Evolutionary conservation across 2,113 vertebrate species (phyloP).

Genomic region (Merops nubicus): DNA sequence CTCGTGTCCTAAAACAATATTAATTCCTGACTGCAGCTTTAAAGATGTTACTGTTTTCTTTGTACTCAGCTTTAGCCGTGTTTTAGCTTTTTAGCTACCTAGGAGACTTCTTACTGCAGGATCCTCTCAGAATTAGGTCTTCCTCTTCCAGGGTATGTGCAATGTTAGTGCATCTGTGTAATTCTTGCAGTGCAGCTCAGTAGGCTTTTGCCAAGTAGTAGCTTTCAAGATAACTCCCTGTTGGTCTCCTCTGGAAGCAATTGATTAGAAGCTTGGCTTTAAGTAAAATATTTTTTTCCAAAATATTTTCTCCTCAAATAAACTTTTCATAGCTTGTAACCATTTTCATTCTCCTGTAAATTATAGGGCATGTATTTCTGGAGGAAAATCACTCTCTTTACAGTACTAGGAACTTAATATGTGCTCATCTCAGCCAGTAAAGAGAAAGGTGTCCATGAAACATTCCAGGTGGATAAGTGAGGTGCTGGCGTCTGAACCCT

Average conservation of each 20-base stretch:
- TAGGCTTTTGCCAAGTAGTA: conserved; percentile 17
- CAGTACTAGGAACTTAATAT: neutral
- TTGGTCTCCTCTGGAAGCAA: conserved; percentile 2
- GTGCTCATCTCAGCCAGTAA: neutral
- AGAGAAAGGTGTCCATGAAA: neutral
- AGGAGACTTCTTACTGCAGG: neutral
- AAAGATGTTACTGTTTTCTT: neutral
- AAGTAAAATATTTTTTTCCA: neutral
- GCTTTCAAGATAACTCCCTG: neutral
- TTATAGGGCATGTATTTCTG: neutral
- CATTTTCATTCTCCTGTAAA: neutral
- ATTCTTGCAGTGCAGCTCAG: neutral
- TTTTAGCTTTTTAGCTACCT: neutral
- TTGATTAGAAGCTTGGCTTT: neutral
- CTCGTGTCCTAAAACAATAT: neutral
- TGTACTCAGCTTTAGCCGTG: neutral
- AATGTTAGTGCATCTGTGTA: neutral
- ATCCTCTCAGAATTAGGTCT: neutral
- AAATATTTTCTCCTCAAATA: conserved; percentile 28
- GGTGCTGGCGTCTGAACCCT: too few relatives aligned
- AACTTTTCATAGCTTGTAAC: neutral
- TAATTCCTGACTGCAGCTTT: neutral
- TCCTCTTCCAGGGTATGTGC: neutral
- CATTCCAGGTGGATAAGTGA: neutral
- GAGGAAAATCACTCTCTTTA: neutral